Evolutionary conservation across 2,888 invertebrate genomes (phyloP).

Genomic region (Lacanobia wlatinum): DNA sequence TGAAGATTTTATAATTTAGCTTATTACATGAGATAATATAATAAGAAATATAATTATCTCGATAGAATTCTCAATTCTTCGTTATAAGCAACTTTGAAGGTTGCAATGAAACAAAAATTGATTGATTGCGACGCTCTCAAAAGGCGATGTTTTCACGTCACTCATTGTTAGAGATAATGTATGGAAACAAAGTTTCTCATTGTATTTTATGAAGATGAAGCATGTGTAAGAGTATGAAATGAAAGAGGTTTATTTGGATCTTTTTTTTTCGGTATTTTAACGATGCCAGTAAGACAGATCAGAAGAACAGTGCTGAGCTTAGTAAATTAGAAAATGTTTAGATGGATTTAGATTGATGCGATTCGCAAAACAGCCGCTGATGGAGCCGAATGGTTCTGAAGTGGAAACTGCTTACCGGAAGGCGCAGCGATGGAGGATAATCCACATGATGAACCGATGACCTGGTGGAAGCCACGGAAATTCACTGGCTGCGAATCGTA

Average conservation of each 20-base stretch:
- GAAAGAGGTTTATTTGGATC: background rate
- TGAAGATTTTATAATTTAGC: background rate
- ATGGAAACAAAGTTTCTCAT: conserved; percentile 48
- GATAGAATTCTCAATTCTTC: conserved; percentile 26
- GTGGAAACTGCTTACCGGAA: background rate
- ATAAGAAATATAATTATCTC: conserved; percentile 4
- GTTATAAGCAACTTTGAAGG: conserved; percentile 54
- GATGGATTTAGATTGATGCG: background rate
- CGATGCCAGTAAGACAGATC: background rate
- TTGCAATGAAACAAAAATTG: conserved; percentile 55
- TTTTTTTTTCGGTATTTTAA: background rate
- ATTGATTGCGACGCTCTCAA: conserved; percentile 55
- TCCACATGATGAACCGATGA: no score
- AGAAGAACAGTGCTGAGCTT: background rate
- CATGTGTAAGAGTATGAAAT: conserved; percentile 9
- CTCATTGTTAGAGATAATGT: conserved; percentile 56
- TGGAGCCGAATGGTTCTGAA: background rate
- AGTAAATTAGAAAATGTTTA: background rate
- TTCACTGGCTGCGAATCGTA: no score
- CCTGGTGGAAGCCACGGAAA: no score
- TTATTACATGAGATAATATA: background rate
- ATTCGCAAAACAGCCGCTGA: background rate
- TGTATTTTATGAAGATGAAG: conserved; percentile 36
- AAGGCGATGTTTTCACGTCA: conserved; percentile 54
- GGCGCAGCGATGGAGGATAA: background rate